A percentile compares a stretch with the other conserved stretches of the same genome.
Evolutionary conservation across 1,140 invertebrate genomes (phyloP).

Genomic region (Potamilus streckersoni): DNA sequence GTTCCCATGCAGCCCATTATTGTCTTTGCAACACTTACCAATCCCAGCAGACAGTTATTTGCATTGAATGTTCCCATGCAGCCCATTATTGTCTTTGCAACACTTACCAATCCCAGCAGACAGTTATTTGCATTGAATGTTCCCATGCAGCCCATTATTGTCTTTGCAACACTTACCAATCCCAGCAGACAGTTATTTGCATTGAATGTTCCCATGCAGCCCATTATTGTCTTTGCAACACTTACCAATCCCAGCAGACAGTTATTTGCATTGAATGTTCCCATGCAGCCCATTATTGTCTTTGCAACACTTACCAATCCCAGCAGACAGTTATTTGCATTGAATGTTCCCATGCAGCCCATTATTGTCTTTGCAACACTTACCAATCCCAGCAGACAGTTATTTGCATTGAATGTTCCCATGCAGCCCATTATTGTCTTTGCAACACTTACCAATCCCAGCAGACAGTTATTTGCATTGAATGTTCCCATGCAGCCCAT

Average conservation of each 20-base stretch:
- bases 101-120: slow-evolving; percentile 25
- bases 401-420: slow-evolving; percentile 13
- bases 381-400: slow-evolving; percentile 22
- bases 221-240: neutral
- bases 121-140: slow-evolving; percentile 17
- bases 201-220: slow-evolving; percentile 16
- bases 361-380: slow-evolving; percentile 4
- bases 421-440: slow-evolving; percentile 8
- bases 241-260: slow-evolving; percentile 26
- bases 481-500: slow-evolving; percentile 20
- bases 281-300: slow-evolving; percentile 11
- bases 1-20: slow-evolving; percentile 17
- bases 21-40: slow-evolving; percentile 12
- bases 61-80: slow-evolving; percentile 18
- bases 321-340: slow-evolving; percentile 14
- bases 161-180: slow-evolving; percentile 16
- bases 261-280: slow-evolving; percentile 13
- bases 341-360: slow-evolving; percentile 19
- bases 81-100: neutral
- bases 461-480: slow-evolving; percentile 11
- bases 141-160: slow-evolving; percentile 12
- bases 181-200: slow-evolving; percentile 15
- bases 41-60: slow-evolving; percentile 14
- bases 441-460: slow-evolving; percentile 22
- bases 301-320: slow-evolving; percentile 17